Evolutionary conservation across 2,113 vertebrate species (phyloP).

Genomic region (Pterocles gutturalis): DNA sequence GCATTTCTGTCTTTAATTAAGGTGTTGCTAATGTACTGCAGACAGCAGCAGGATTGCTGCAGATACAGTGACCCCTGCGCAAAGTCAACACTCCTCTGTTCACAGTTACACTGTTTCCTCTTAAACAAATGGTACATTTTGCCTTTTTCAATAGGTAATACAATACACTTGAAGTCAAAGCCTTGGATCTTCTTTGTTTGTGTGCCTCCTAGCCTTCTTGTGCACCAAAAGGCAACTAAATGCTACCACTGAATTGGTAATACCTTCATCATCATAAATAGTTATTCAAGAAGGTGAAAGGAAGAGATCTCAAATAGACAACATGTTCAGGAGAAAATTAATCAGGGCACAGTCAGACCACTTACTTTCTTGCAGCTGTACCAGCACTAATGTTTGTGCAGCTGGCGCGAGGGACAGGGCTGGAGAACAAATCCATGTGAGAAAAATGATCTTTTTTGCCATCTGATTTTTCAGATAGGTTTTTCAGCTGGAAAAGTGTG

Average conservation of each 20-base stretch:
- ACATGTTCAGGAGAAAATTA: constrained; percentile 51
- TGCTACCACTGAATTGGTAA: constrained; percentile 9
- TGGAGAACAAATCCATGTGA: constrained; percentile 28
- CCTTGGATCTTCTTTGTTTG: not conserved
- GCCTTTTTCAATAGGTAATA: not conserved
- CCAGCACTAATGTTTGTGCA: constrained; percentile 68
- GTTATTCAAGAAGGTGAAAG: constrained; percentile 45
- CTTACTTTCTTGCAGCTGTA: constrained; percentile 64
- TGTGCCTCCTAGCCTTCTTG: not conserved
- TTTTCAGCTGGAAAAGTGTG: constrained; percentile 33
- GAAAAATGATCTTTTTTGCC: constrained; percentile 16
- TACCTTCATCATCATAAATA: not conserved
- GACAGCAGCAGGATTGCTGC: constrained; percentile 11
- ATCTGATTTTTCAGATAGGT: constrained; percentile 13
- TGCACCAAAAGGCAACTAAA: constrained; percentile 42
- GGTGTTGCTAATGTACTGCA: not conserved
- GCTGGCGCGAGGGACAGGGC: constrained; percentile 24
- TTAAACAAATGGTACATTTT: not conserved
- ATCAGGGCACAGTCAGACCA: not conserved
- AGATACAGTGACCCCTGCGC: not conserved
- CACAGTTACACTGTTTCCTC: not conserved
- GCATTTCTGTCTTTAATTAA: constrained; percentile 49
- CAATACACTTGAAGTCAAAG: not conserved
- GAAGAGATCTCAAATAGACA: constrained; percentile 11
- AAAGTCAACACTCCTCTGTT: not conserved